Base-by-base conservation (phyloP, 2,113 vertebrate genomes). In the Onychostoma macrolepis region DNA sequence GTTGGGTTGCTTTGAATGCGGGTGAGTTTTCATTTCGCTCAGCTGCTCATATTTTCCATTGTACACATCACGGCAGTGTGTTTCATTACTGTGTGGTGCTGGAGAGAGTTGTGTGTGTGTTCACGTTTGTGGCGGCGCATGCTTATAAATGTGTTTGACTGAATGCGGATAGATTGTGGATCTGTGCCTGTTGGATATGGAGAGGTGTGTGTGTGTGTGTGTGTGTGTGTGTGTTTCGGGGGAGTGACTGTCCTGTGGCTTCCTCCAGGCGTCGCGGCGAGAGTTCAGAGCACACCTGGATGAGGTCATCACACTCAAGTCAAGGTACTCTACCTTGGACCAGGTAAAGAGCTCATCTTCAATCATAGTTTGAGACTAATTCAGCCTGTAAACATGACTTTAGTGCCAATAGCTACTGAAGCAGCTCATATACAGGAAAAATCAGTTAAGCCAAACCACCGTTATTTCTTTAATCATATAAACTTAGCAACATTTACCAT, bases 281-380 rank as follows among this genome's bases (percentile, higher is more conserved):
- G 95, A 96, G 93, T 95, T 96, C 95, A 95, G 95, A 94, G 95
- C 95, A 93, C 95, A 95, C 93, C 95, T 96, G 94, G 95, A 96
- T 94, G 95, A 96, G 93, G 95, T 96, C 95, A 96, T 96, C 95
- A 95, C 95, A 92, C 95, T 96, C 94, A 96, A 96, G 95, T 95
- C 95, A 94, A 96, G 95, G 95, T 96, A 95, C 94, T 96, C 95
- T 94, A 96, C 95, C 95, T 95, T 96, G 95, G 95, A 96, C 94
- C 95, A 96, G 95, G 95, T 96, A 96, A 96, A 95, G 91, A 83
- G 90, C 88, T 92, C 87, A 92, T 89, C 92, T 95, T 93, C 90
- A 92, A 89, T 90, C 89, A 43, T 26, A 63, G 78, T 88, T 89
- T 84, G 26, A 78, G 84, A 87, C 74, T 50, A 12, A 71, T 81